These are phyloP conservation scores for Trimorus sp. DNA, from an alignment of 2,888 invertebrate genomes.

Conservation along the genomic window DNA sequence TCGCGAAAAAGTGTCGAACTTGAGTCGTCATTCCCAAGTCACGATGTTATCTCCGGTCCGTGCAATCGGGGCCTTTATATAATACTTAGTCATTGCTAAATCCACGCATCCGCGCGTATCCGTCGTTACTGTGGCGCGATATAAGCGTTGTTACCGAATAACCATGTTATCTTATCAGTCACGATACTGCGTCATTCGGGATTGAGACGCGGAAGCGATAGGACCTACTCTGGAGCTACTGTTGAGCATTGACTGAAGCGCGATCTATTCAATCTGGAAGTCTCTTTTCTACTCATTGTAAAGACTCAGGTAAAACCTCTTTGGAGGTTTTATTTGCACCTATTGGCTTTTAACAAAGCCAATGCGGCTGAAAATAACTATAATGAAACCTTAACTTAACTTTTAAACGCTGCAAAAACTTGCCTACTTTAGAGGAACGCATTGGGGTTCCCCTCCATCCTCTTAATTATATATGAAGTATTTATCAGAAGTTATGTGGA, in stretches of 20 bases:
- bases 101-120: neutral
- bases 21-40: constrained; percentile 45
- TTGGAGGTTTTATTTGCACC: too few species aligned
- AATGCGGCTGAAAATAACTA: too few species aligned
- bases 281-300: too few species aligned
- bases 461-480: neutral
- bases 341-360: too few species aligned
- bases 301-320: too few species aligned
- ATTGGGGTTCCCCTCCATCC: neutral
- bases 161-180: constrained; percentile 38
- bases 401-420: too few species aligned
- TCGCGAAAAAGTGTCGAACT: constrained; percentile 39
- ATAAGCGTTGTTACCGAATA: constrained; percentile 28
- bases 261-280: too few species aligned
- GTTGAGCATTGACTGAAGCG: too few species aligned
- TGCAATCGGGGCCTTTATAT: constrained; percentile 43
- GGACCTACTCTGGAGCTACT: too few species aligned
- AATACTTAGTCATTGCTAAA: constrained; percentile 31
- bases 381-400: too few species aligned
- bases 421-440: neutral
- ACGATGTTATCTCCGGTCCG: constrained; percentile 40
- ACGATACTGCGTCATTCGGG: neutral
- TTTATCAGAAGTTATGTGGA: neutral
- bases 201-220: too few species aligned
- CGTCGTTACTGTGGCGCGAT: constrained; percentile 22